Conservation (phyloP, 2,797 vertebrate species). For the Prunella strophiata region DNA sequence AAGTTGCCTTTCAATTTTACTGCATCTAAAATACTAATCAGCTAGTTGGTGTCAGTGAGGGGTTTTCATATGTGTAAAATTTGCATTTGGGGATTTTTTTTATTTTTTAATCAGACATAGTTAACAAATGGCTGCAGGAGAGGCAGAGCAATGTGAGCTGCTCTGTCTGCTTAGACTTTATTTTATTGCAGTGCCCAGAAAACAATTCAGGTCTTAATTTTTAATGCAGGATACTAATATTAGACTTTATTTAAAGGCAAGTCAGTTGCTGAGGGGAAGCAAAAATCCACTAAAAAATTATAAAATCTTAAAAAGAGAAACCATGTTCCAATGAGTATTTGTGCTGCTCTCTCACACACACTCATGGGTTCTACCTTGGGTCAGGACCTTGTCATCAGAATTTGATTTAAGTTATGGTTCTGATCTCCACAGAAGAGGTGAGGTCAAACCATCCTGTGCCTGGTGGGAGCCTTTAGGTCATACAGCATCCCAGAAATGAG, state of each 20-base stretch:
- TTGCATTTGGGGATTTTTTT: not conserved
- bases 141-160: not conserved
- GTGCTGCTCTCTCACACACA: not conserved
- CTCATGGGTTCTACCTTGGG: not conserved
- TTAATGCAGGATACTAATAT: not conserved
- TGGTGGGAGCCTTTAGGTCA: not conserved
- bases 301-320: not conserved
- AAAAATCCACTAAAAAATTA: not conserved
- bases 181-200: not conserved
- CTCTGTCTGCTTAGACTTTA: not conserved
- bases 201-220: not conserved
- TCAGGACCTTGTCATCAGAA: not conserved
- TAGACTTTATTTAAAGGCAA: not conserved
- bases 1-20: not conserved
- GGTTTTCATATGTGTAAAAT: not conserved
- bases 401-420: not conserved
- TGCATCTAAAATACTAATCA: not conserved
- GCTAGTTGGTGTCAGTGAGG: not conserved
- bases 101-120: too few relatives aligned
- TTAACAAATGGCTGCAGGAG: not conserved
- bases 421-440: not conserved
- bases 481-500: not conserved
- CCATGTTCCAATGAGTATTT: not conserved
- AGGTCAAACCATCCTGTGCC: not conserved
- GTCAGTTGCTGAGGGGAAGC: not conserved